These are phyloP conservation scores for Carcharodon carcharias DNA, from an alignment of 2,797 vertebrate genomes.

Conservation along the genomic window DNA sequence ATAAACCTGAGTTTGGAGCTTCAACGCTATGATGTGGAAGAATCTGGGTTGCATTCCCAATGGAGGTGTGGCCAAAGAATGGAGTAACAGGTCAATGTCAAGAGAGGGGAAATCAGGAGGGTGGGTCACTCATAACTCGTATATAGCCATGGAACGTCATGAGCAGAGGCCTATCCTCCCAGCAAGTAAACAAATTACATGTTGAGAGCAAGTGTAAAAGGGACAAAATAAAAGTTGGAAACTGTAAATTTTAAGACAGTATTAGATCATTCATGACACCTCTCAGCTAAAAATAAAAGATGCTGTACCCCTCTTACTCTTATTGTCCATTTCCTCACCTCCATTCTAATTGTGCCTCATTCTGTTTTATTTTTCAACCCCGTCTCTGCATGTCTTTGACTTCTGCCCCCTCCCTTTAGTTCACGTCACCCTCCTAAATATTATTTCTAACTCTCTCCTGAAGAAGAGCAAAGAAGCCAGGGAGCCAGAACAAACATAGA, in stretches of 20 bases:
- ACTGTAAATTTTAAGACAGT: not conserved
- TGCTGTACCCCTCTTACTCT: not conserved
- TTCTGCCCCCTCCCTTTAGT: not conserved
- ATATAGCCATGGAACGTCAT: not conserved
- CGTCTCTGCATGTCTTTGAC: not conserved
- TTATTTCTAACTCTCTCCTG: not conserved
- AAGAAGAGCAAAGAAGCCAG: not conserved
- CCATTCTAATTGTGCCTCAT: not conserved
- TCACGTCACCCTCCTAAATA: not conserved
- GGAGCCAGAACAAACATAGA: too few species aligned
- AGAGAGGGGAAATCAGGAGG: not conserved
- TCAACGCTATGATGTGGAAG: not conserved
- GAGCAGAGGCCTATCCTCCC: not conserved
- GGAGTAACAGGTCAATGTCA: not conserved
- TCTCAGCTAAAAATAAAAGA: not conserved
- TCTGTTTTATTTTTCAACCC: not conserved
- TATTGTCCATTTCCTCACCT: not conserved
- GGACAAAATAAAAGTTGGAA: not conserved
- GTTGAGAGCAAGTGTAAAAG: not conserved
- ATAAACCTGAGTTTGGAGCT: not conserved
- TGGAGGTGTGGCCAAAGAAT: not conserved
- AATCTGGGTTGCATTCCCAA: not conserved
- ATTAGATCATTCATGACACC: not conserved
- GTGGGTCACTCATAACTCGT: not conserved
- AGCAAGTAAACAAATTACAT: not conserved